These are phyloP conservation scores for Porites lobata DNA, from an alignment of 92 coral and sea anemone species.

Conservation along the genomic window DNA sequence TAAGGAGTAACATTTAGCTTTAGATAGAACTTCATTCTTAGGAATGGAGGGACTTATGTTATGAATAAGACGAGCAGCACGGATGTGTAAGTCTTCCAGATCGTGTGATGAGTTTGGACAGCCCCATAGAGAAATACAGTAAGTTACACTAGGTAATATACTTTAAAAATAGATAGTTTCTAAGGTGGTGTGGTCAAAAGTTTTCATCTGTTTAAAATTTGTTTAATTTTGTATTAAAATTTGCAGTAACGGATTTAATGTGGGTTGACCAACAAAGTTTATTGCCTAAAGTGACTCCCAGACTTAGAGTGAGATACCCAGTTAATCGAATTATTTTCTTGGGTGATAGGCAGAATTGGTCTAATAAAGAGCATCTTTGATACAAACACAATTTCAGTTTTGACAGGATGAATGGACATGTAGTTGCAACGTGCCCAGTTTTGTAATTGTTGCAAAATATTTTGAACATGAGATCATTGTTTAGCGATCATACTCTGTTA, in stretches of 20 bases:
- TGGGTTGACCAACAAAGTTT: too few species aligned
- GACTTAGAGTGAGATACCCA: too few species aligned
- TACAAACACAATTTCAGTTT: background rate
- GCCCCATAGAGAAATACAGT: background rate
- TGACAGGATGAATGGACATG: background rate
- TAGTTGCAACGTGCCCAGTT: conserved; percentile 19
- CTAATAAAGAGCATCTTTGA: conserved; percentile 11
- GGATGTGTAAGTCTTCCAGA: background rate
- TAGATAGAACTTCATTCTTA: conserved; percentile 6
- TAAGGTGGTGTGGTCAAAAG: background rate
- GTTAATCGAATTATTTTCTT: background rate
- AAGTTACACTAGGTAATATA: background rate
- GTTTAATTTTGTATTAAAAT: background rate
- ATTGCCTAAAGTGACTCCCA: too few species aligned
- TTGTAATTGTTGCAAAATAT: conserved; percentile 4
- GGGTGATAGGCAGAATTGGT: background rate
- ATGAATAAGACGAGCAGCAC: conserved; percentile 46
- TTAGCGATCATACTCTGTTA: too few species aligned
- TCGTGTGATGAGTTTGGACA: background rate
- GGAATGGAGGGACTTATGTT: conserved; percentile 1
- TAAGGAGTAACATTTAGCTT: conserved; percentile 29
- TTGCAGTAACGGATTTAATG: background rate
- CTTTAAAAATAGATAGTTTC: background rate
- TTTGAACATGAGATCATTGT: background rate
- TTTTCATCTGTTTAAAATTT: background rate